phyloP scores from a whole-genome alignment of 2,888 invertebrate species.

The Blera fallax region DNA sequence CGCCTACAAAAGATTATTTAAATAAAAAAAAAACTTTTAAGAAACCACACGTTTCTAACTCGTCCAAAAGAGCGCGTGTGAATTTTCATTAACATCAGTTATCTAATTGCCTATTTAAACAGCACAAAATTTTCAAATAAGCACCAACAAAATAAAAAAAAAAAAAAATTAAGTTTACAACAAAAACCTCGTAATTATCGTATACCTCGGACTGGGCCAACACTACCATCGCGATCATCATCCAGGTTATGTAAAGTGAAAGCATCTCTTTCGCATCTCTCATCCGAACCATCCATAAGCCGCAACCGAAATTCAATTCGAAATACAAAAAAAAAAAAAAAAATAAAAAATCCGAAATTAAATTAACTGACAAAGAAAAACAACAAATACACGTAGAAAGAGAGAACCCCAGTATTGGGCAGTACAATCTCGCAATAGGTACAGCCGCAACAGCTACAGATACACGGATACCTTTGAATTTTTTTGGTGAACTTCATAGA shows the following conservation, averaged over 20 bases:
- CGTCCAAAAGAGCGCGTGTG: slow-evolving; percentile 45
- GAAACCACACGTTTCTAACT: slow-evolving; percentile 13
- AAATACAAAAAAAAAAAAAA: slow-evolving; percentile 5
- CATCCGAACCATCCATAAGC: slow-evolving; percentile 20
- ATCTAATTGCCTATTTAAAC: slow-evolving; percentile 51
- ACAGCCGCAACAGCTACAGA: background rate
- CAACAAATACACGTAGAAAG: slow-evolving; percentile 16
- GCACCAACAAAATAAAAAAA: slow-evolving; percentile 1
- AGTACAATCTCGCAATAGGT: slow-evolving; percentile 57
- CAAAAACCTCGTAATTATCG: slow-evolving; percentile 37
- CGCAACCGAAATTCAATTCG: slow-evolving; percentile 7
- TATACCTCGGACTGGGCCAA: slow-evolving; percentile 53
- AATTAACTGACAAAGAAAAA: slow-evolving; percentile 18
- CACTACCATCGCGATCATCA: slow-evolving; percentile 14
- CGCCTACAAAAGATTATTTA: background rate
- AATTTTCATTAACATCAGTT: slow-evolving; percentile 70
- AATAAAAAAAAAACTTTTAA: background rate
- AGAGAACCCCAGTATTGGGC: slow-evolving; percentile 47
- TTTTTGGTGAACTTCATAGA: slow-evolving; percentile 65
- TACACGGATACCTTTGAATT: slow-evolving; percentile 44
- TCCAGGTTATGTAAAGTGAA: slow-evolving; percentile 61
- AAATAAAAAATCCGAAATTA: background rate
- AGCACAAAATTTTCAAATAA: slow-evolving; percentile 38
- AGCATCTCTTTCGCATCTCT: slow-evolving; percentile 68
- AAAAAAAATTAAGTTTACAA: slow-evolving; percentile 16